These are phyloP conservation scores for Glaucidium brasilianum DNA, from an alignment of 2,113 vertebrate species.

Conservation along the genomic window DNA sequence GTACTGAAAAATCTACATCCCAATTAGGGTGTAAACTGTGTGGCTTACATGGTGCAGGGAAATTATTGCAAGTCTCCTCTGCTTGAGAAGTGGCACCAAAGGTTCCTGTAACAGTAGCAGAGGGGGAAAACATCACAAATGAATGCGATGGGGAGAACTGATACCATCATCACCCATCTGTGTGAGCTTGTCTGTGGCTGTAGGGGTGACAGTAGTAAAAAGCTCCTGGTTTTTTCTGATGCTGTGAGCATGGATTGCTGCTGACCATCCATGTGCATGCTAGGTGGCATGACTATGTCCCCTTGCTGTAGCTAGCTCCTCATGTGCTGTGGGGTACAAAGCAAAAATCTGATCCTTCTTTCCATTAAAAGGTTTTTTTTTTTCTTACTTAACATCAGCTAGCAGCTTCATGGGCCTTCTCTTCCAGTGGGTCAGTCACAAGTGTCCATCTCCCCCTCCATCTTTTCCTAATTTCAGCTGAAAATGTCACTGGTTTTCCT, in stretches of 20 bases:
- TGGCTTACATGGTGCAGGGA: background rate
- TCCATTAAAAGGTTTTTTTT: background rate
- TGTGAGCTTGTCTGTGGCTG: background rate
- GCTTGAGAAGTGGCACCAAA: background rate
- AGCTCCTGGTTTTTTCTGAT: background rate
- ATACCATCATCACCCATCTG: background rate
- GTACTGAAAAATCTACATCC: background rate
- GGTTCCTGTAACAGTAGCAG: background rate
- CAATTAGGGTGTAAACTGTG: background rate
- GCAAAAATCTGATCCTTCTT: background rate
- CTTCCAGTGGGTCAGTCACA: background rate
- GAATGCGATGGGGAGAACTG: background rate
- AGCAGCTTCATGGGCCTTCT: background rate
- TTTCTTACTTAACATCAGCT: background rate
- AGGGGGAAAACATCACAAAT: background rate
- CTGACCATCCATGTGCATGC: rapidly evolving
- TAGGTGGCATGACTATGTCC: background rate
- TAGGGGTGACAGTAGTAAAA: background rate
- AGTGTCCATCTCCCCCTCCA: background rate
- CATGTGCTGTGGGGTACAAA: background rate
- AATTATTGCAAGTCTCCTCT: background rate
- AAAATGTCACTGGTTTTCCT: background rate
- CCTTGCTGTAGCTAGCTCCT: background rate
- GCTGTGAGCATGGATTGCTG: background rate
- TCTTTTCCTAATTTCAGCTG: background rate